Percentiles rank a stretch among this genome's conserved stretches.
Evolutionary conservation across 1,140 invertebrate genomes (phyloP).

Genomic region (Pteromalus puparum): DNA sequence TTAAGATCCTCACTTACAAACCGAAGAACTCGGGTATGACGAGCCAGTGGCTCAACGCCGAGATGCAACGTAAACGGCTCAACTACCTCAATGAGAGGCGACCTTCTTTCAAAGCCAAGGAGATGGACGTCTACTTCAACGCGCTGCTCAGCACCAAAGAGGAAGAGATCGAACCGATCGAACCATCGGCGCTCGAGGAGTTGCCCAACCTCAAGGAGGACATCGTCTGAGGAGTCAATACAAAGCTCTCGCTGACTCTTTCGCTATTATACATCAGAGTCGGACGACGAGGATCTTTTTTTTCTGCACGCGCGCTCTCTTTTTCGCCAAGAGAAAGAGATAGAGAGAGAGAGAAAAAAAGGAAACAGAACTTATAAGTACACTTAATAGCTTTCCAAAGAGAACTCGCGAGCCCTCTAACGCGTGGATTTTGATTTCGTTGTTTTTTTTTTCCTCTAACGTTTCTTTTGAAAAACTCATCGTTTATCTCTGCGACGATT

Average conservation of each 20-base stretch:
- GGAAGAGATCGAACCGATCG: conserved; percentile 50
- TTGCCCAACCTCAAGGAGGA: conserved; percentile 63
- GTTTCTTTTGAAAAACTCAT: too few relatives aligned
- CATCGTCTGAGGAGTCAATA: conserved; percentile 61
- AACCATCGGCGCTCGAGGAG: conserved; percentile 54
- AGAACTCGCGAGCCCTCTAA: not conserved
- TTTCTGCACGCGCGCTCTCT: too few relatives aligned
- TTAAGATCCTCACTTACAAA: conserved; percentile 68
- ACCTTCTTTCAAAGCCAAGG: conserved; percentile 60
- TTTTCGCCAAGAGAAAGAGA: too few relatives aligned
- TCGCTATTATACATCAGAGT: not conserved
- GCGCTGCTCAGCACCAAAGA: conserved; percentile 61
- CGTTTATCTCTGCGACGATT: too few relatives aligned
- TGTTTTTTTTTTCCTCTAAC: too few relatives aligned
- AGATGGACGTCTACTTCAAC: conserved; percentile 72
- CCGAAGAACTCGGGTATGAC: conserved; percentile 54
- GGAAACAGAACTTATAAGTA: too few relatives aligned
- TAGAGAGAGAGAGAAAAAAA: too few relatives aligned
- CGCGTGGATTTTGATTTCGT: too few relatives aligned
- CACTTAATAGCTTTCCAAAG: conserved; percentile 14
- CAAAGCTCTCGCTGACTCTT: not conserved
- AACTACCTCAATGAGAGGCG: conserved; percentile 65
- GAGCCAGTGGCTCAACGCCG: conserved; percentile 64
- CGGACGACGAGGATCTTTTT: too few relatives aligned
- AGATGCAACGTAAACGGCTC: conserved; percentile 62